Evolutionary conservation across 2,797 vertebrate species (phyloP), one percentile per base, ranked within the genome.

Genomic region (Avahi laniger): DNA sequence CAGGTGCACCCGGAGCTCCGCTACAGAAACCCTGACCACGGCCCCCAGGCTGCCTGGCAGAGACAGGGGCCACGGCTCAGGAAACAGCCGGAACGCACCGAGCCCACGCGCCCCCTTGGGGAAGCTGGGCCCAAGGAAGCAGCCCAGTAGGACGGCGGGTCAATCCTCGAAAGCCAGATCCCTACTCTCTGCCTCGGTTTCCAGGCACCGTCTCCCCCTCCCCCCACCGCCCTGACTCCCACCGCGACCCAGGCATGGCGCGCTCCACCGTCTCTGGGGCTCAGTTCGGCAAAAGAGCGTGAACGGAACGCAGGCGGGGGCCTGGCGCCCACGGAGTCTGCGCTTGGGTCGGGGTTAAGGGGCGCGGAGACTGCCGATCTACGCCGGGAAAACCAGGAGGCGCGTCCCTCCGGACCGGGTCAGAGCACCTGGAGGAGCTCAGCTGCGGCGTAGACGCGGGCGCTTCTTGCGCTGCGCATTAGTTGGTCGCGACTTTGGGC

Each of bases 401-500:
- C 14, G 8, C 15, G 26, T 59, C 57, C 26, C 26, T 59, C 57
- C 10, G 24, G 57, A 28, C 46, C 3, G 12, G 5, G 43, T 52
- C 1, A 28, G n/a, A 67, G 80, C 43, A 57, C 76, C 9, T 65
- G 63, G 48, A 24, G 22, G 46, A n/a, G 0, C 30, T 30, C 7
- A 5, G 65, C n/a, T 18, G 59, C 48, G 0, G 35, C 15, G 30
- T 8, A 30, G 59, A 80, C 0, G 11, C 43, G 7, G 33, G 6
- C 15, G 4, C 57, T 4, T 6, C 9, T 26, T 0, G 2, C 4
- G 18, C 15, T 0, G 59, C 1, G 26, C 63, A 0, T 54, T 4
- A 13, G 33, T 10, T 11, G 14, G 65, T 41, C 1, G 7, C 9
- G 54, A 84, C 48, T 85, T 22, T 26, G 52, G 15, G 52, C 17